Conservation (phyloP, 2,113 vertebrate species). For the Protobothrops mucrosquamatus region DNA sequence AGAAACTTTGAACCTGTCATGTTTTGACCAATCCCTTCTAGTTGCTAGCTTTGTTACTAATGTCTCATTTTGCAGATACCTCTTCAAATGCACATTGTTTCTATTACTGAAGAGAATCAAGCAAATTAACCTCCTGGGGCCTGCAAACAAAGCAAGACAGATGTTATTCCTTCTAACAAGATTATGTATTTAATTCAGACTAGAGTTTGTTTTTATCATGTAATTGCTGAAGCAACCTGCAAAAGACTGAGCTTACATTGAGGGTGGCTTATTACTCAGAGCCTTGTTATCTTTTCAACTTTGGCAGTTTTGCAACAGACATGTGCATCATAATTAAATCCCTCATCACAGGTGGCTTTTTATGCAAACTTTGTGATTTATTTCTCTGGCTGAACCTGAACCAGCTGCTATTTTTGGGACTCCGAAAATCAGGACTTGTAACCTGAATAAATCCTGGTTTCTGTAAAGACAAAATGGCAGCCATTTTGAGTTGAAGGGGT, state of each 20-base stretch:
- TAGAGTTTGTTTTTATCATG: constrained; percentile 11
- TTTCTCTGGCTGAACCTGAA: not conserved
- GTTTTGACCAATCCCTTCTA: constrained; percentile 36
- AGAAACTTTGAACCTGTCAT: constrained; percentile 24
- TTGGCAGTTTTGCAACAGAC: not conserved
- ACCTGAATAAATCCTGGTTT: not conserved
- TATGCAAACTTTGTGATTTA: not conserved
- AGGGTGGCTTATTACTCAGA: not conserved
- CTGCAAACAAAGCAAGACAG: constrained; percentile 31
- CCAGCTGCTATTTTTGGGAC: not conserved
- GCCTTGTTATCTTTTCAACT: not conserved
- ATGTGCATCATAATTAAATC: not conserved
- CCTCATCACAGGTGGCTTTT: not conserved
- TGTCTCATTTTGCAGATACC: constrained; percentile 37
- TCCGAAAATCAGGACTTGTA: not conserved
- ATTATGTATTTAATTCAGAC: constrained; percentile 31
- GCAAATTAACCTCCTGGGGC: constrained; percentile 41
- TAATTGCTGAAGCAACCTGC: constrained; percentile 1
- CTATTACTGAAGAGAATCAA: constrained; percentile 42
- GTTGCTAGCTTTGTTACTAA: constrained; percentile 23
- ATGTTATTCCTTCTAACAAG: constrained; percentile 27
- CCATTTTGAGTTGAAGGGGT: not conserved
- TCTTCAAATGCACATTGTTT: constrained; percentile 41
- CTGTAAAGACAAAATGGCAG: not conserved
- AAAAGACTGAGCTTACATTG: not conserved